Evolutionary conservation across 2,888 invertebrate species (phyloP).

Genomic region (Ennomos quercinarius): DNA sequence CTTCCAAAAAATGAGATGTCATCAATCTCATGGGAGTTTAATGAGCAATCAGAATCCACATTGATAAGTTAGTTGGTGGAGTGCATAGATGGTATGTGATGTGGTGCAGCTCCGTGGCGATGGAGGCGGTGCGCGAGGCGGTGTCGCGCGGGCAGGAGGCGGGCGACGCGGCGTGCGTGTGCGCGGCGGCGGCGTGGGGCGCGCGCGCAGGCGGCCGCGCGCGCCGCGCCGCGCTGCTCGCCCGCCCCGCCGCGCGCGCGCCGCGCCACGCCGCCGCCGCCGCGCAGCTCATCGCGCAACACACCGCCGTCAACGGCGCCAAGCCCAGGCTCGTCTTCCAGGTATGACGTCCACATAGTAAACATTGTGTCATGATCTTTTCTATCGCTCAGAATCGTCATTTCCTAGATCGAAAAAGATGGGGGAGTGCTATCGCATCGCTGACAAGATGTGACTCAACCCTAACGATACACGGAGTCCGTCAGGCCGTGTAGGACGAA

Average conservation of each 20-base stretch:
- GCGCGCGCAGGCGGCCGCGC: conserved; percentile 86
- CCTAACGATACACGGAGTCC: no score
- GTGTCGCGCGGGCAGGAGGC: conserved; percentile 95
- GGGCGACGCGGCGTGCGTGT: conserved; percentile 92
- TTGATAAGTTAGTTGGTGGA: no score
- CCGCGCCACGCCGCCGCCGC: conserved; percentile 91
- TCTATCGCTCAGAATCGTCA: no score
- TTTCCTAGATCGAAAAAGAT: no score
- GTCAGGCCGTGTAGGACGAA: no score
- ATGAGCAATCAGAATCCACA: no score
- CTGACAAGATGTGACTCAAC: no score
- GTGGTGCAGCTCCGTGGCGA: conserved; percentile 88
- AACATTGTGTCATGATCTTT: no score
- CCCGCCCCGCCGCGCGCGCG: conserved; percentile 63
- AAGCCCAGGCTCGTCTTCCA: conserved; percentile 87
- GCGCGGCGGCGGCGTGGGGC: conserved; percentile 93
- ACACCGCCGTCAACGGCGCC: conserved; percentile 89
- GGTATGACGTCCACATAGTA: conserved; percentile 40
- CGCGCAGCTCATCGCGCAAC: conserved; percentile 92
- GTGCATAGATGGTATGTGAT: no score
- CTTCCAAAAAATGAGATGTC: no score
- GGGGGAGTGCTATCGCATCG: no score
- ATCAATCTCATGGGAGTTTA: no score
- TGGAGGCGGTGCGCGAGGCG: conserved; percentile 94
- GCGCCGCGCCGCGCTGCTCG: conserved; percentile 85